Evolutionary conservation across 2,113 vertebrate genomes (phyloP).

Genomic region (Ursus arctos): DNA sequence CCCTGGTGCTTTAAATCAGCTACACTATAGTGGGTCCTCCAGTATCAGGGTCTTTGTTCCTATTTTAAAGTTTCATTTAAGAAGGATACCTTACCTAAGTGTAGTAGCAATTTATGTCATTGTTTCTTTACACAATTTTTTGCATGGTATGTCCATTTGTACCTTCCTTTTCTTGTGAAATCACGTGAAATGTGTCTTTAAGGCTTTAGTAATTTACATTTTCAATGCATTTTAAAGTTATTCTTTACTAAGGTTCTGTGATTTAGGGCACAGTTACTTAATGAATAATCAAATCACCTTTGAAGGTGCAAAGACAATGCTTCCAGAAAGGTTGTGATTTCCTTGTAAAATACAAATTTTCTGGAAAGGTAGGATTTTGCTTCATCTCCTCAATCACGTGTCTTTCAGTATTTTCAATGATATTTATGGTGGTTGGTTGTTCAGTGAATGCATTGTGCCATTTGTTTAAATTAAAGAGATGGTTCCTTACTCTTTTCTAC

Average conservation of each 20-base stretch:
- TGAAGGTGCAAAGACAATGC: not conserved
- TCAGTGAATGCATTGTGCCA: not conserved
- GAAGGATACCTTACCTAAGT: slow-evolving; percentile 6
- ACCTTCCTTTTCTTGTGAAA: not conserved
- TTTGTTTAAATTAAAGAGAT: slow-evolving; percentile 35
- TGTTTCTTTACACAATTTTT: not conserved
- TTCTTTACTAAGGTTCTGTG: not conserved
- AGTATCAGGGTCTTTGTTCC: slow-evolving; percentile 55
- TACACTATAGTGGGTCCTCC: slow-evolving; percentile 31
- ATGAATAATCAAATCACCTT: slow-evolving; percentile 33
- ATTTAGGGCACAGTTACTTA: not conserved
- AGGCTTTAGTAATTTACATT: slow-evolving; percentile 27
- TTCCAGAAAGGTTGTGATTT: not conserved
- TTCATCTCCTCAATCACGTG: not conserved
- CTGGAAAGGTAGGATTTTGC: not conserved
- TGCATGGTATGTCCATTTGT: not conserved
- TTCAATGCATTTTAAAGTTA: not conserved
- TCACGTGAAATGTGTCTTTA: not conserved
- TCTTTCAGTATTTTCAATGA: not conserved
- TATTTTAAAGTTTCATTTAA: slow-evolving; percentile 53
- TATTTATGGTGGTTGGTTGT: not conserved
- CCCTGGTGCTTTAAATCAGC: slow-evolving; percentile 70
- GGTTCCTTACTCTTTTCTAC: not conserved
- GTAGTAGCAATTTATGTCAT: not conserved
- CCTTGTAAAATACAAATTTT: not conserved